Evolutionary conservation across 2,888 invertebrate species (phyloP).

Genomic region (Dysmachus trigonus): DNA sequence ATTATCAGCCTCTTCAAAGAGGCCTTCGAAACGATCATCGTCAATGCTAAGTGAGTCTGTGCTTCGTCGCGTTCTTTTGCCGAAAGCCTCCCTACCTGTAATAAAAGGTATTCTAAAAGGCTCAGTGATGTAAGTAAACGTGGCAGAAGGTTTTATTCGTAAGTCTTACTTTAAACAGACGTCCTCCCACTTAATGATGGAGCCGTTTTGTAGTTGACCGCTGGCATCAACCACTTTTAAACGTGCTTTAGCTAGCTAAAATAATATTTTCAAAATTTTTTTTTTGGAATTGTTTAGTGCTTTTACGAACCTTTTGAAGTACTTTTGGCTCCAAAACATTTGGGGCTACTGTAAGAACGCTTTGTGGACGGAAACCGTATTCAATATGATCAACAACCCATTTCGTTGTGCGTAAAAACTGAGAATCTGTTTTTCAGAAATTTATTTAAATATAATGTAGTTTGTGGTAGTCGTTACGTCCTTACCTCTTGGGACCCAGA

Average conservation of each 20-base stretch:
- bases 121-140: neutral
- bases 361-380: slow-evolving; percentile 71
- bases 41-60: too few relatives aligned
- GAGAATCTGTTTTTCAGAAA: slow-evolving; percentile 37
- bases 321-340: slow-evolving; percentile 73
- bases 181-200: slow-evolving; percentile 49
- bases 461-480: too few relatives aligned
- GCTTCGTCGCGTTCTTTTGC: neutral
- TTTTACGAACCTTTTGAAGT: slow-evolving; percentile 63
- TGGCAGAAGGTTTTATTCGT: neutral
- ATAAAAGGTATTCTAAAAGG: slow-evolving; percentile 47
- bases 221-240: slow-evolving; percentile 65
- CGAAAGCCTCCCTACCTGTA: neutral
- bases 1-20: slow-evolving; percentile 46
- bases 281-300: neutral
- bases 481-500: slow-evolving; percentile 70
- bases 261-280: slow-evolving; percentile 46
- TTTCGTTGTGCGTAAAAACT: slow-evolving; percentile 74
- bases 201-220: slow-evolving; percentile 58
- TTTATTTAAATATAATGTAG: neutral
- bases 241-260: slow-evolving; percentile 66
- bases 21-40: slow-evolving; percentile 36
- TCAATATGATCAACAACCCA: slow-evolving; percentile 77
- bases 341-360: slow-evolving; percentile 71
- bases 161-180: slow-evolving; percentile 51